phyloP scores from a whole-genome alignment of 2,888 invertebrate genomes.

The Drosophila falleni region DNA sequence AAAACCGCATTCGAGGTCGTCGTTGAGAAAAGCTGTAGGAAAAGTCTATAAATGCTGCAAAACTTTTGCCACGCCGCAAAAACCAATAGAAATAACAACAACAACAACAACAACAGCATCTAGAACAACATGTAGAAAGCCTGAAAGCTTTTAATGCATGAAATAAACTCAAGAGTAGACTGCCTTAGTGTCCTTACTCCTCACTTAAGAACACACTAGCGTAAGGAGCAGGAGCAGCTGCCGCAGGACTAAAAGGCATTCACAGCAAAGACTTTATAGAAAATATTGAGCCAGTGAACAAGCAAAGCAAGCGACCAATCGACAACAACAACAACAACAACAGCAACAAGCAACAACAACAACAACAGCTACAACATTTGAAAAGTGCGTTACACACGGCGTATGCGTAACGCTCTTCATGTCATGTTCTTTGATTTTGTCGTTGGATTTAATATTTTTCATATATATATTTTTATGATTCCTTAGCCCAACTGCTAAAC shows the following conservation, averaged over 20 bases:
- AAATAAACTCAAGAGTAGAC: constrained; percentile 67
- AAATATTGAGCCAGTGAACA: constrained; percentile 63
- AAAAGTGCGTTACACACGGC: constrained; percentile 60
- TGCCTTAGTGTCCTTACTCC: constrained; percentile 38
- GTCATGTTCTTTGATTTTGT: constrained; percentile 56
- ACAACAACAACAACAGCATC: constrained; percentile 35
- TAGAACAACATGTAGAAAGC: constrained; percentile 23
- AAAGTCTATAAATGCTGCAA: constrained; percentile 62
- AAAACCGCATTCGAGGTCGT: constrained; percentile 46
- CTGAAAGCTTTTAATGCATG: constrained; percentile 75
- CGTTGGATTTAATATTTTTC: constrained; percentile 41
- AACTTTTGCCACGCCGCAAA: constrained; percentile 65
- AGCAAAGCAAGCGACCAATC: constrained; percentile 20
- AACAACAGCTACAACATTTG: constrained; percentile 12
- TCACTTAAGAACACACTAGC: constrained; percentile 35
- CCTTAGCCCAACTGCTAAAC: constrained; percentile 80
- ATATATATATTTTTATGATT: constrained; percentile 83
- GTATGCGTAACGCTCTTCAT: constrained; percentile 70
- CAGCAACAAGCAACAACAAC: constrained; percentile 16
- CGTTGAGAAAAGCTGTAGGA: constrained; percentile 18
- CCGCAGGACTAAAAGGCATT: constrained; percentile 45
- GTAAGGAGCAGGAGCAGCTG: constrained; percentile 28
- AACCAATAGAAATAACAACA: constrained; percentile 57
- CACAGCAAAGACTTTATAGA: constrained; percentile 52
- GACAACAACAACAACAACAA: constrained; percentile 18